Evolutionary conservation across 1,140 invertebrate species (phyloP), one percentile per base, ranked within the genome.

Genomic region (Drosophila obscura): DNA sequence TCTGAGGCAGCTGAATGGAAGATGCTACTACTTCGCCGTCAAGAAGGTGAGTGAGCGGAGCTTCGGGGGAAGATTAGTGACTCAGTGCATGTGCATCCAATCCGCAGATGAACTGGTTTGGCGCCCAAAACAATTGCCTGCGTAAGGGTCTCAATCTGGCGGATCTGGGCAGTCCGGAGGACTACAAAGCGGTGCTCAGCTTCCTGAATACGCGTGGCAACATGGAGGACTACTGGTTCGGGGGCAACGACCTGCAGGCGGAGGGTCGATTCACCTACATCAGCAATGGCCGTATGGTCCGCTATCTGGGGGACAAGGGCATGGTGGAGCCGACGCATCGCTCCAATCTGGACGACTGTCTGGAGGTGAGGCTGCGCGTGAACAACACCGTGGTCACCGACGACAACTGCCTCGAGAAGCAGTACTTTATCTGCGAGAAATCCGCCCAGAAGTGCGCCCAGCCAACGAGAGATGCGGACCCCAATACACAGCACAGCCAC

Each of bases 111-210:
- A 87, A 69, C 43, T 87, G 83, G 83, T 87, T 77, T 53, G 83
- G 83, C 0, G 82, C 82, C 2, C 75, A 79, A 44, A 87, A 87
- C 53, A 87, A 81, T 51, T 92, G 95, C 93, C 93, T 96, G 95
- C 7, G 97, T 94, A 44, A 94, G 95, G 45, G 92, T 94, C 90
- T 93, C 95, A 53, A 95, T 94, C 75, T 93, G 92, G 15, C 94
- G 93, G 55, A 93, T 93, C 2, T 92, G 9, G 19, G 60, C 57
- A 68, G 45, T 0, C 2, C 24, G 15, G 63, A 60, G 5, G 83
- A 88, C 1, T 77, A 67, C 8, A 43, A 63, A 4, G 72, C 64
- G 2, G 13, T 88, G 16, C 11, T 60, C 0, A 15, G 61, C 1
- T 71, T 49, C n/a, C 9, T 88, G 6, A 8, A 28, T 5, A 3